Evolutionary conservation across 2,113 vertebrate genomes (phyloP), one percentile per base, ranked within the genome.

Genomic region (Pelecanoides urinatrix): DNA sequence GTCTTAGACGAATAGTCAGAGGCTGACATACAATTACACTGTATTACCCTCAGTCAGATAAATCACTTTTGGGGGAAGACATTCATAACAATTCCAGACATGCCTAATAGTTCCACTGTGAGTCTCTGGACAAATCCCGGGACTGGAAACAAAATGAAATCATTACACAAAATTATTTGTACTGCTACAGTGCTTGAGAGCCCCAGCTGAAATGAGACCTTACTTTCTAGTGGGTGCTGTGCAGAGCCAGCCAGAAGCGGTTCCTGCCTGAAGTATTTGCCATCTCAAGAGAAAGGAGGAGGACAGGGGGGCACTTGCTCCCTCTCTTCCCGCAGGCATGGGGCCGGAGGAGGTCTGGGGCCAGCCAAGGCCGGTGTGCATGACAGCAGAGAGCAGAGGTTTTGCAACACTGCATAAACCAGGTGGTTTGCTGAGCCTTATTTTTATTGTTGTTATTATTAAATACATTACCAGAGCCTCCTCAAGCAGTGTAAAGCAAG

Each of bases 151-250:
- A 70, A 92, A 95, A 94, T 95, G 71, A 95, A 96, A 91, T 66
- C 73, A 87, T 91, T 92, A 92, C 34, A 72, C 66, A 86, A 83
- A 97, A 96, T 96, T 85, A 95, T 95, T 79, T 94, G 45, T 94
- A 36, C 45, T 76, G 42, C 74, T 58, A 20, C 5, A 74, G 80
- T 34, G 23, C 86, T 95, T 91, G 77, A 91, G 27, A 94, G 47
- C 32, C 38, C 20, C 62, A 47, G 74, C 62, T 94, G 77, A 92
- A 91, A 95, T 59, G 50, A 88, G 77, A 58, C 56, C 45, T 75
- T n/a, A 12, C 61, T 53, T 91, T 62, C 67, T 19, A 77, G 71
- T 4, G 1, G 45, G 40, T 45, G n/a, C 52, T 85, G 44, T 19
- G 49, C 62, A 79, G 78, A 70, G 32, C n/a, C 75, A 88, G 76